Evolutionary conservation across 2,888 invertebrate species (phyloP).

Genomic region (Lepidocyrtoides sp.): DNA sequence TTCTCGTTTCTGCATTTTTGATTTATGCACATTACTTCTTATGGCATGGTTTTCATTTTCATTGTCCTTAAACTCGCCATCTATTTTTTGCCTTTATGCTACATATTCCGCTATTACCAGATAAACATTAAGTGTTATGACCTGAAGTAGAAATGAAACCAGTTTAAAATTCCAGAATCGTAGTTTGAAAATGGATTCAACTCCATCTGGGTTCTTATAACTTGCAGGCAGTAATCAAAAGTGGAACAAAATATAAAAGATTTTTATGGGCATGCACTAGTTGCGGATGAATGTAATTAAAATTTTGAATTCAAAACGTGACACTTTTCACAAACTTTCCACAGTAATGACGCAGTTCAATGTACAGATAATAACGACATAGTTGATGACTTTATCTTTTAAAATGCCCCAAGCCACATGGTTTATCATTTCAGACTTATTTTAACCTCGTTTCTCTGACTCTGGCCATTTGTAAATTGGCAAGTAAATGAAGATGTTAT

Average conservation of each 20-base stretch:
- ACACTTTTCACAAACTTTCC: not conserved
- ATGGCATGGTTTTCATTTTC: too few species aligned
- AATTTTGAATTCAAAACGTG: slow-evolving; percentile 23
- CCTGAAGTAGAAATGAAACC: not conserved
- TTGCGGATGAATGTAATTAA: not conserved
- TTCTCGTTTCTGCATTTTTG: too few species aligned
- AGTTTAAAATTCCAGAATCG: not conserved
- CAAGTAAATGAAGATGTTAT: too few species aligned
- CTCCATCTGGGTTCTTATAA: not conserved
- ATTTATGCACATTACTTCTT: too few species aligned
- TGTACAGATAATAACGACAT: not conserved
- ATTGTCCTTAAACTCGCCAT: not conserved
- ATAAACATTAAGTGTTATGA: not conserved
- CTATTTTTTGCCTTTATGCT: too few species aligned
- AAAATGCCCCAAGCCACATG: too few species aligned
- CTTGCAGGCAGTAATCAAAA: too few species aligned
- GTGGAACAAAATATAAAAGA: not conserved
- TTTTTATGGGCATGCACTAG: not conserved
- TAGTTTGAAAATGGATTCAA: not conserved
- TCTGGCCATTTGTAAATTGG: too few species aligned
- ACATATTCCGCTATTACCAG: too few species aligned
- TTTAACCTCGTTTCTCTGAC: too few species aligned
- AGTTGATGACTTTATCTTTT: too few species aligned
- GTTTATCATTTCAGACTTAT: too few species aligned
- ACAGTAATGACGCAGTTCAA: slow-evolving; percentile 13